Evolutionary conservation across 2,113 vertebrate genomes (phyloP), one percentile per base, ranked within the genome.

Genomic region (Xenopus laevis): DNA sequence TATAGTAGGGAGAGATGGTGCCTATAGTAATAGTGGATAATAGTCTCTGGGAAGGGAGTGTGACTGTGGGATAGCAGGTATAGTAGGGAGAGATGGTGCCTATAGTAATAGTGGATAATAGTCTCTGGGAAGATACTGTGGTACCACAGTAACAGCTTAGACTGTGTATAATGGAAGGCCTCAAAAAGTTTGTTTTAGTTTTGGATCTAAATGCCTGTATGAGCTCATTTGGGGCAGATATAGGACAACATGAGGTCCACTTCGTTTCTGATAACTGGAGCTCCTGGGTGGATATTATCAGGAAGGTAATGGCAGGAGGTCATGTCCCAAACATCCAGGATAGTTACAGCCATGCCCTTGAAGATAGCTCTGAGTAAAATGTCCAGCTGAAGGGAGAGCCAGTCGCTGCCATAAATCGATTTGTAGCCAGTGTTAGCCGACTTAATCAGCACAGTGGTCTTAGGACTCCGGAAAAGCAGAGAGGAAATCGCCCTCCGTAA

Each of bases 241-340:
- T 80, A 84, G 13, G 82, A 82, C 16, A 85, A 66, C 57, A 84
- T 79, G 30, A 84, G 69, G 64, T 82, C 77, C 16, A 82, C 77
- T 16, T 85, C 81, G 21, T 82, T 85, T 55, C 52, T 45, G 8
- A 85, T 71, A 8, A 85, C 78, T 4, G 65, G 21, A 8, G 57
- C 58, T 3, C 46, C 33, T 13, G 79, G 70, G 53, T 84, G 80
- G 57, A 80, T 82, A 50, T 79, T 45, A 0, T 80, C 78, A 4
- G 50, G 62, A 5, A 74, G 62, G 55, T 82, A 82, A 64, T 85
- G 83, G 57, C 81, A 82, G 33, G 84, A 79, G 1, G 83, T 84
- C 84, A 85, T 85, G 71, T 83, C 82, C 83, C 83, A 85, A 15
- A 60, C 74, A 16, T 85, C 84, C 1, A 85, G 20, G 40, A 84